Percentiles rank a stretch among this genome's conserved stretches.
These are phyloP conservation scores for Petrocephalus zakoni DNA, from an alignment of 2,113 vertebrate species.

Conservation along the genomic window DNA sequence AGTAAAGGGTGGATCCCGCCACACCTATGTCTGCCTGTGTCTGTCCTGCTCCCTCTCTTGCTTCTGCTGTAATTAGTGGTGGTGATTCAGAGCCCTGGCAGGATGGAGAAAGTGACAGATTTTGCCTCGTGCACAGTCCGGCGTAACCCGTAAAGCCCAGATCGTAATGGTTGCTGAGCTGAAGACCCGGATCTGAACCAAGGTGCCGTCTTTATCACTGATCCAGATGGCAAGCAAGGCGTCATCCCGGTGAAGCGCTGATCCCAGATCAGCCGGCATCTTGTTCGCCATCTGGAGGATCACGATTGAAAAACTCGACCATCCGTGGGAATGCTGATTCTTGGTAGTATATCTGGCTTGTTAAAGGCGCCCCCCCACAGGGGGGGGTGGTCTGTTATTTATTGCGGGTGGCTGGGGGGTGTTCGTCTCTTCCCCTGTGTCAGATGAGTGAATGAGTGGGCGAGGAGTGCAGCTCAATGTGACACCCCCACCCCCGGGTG, in stretches of 20 bases:
- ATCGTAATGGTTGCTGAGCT: slow-evolving; percentile 38
- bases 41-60: slow-evolving; percentile 1
- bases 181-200: neutral
- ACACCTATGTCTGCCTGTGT: neutral
- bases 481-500: neutral
- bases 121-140: slow-evolving; percentile 24
- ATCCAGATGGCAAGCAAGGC: neutral
- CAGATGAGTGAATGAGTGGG: slow-evolving; percentile 1
- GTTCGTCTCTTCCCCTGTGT: neutral
- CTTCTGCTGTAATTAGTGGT: neutral
- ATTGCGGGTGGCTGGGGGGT: neutral
- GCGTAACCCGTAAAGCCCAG: slow-evolving; percentile 39
- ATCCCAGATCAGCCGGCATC: neutral
- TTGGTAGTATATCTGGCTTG: neutral
- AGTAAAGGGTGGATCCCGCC: neutral
- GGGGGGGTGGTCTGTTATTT: neutral
- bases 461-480: neutral
- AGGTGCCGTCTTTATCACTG: neutral
- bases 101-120: neutral
- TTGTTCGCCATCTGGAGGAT: neutral
- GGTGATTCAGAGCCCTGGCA: neutral
- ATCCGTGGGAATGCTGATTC: neutral
- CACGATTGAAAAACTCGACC: neutral
- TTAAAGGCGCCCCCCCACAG: neutral
- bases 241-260: neutral